Evolutionary conservation across 2,888 invertebrate species (phyloP), one percentile per base, ranked within the genome.

Genomic region (Anarsia innoxiella): DNA sequence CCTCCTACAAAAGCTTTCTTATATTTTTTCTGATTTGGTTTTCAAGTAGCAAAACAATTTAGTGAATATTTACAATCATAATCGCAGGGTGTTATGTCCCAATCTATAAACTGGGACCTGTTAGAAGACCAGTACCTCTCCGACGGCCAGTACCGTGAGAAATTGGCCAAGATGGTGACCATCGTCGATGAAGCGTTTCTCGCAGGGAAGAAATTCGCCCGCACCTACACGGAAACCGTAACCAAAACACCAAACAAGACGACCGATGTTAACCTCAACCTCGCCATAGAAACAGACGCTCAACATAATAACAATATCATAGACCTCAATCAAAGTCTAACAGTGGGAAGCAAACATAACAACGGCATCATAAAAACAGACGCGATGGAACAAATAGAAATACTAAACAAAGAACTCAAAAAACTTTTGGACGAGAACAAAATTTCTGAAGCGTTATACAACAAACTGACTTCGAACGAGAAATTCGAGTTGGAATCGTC

Each of bases 91-190:
- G 97, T 97, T 2, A 93, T 98, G 93, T 94, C 96, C 52, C 92
- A 93, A 50, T 94, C 96, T 1, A 96, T 98, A 58, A 93, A 96
- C 66, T 98, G 98, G 98, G 91, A 94, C 52, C 86, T 95, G 49
- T 82, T 98, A 37, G 93, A 97, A 77, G 88, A 91, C 31, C 97
- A 98, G 68, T 97, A 94, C 75, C 88, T 91, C 51, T 89, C 92
- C 4, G 91, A 97, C 70, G 89, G 91, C 41, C 85, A 88, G 19
- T 96, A 93, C 71, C 88, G 91, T 54, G 91, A 95, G 53, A 93
- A 93, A 57, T 87, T 97, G 2, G 90, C 91, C n/a, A 93, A 95
- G 82, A 91, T 94, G 90, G 91, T 96, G 23, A 92, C 91, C 42
- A 90, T 92, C 43, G 87, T 93, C 23, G 93, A 93, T 69, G 90